Conservation (phyloP, 2,888 invertebrate species). For the Plebejus melissa region DNA sequence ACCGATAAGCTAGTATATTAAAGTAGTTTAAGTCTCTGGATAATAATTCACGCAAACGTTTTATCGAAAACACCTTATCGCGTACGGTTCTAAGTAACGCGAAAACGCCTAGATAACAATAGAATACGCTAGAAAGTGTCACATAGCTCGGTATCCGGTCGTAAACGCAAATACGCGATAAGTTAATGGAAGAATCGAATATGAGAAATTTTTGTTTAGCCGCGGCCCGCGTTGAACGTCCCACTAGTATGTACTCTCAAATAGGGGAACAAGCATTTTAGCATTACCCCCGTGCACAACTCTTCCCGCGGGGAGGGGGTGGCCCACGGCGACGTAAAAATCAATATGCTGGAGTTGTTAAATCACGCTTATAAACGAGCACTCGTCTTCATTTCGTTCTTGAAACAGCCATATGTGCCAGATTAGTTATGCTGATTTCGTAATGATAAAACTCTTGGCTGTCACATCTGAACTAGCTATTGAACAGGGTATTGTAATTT, state of each 20-base stretch:
- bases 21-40: too few relatives aligned
- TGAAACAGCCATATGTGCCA: slow-evolving; percentile 65
- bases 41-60: background rate
- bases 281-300: slow-evolving; percentile 80
- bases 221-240: slow-evolving; percentile 56
- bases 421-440: slow-evolving; percentile 21
- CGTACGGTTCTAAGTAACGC: slow-evolving; percentile 31
- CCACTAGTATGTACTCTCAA: slow-evolving; percentile 78
- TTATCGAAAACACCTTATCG: slow-evolving; percentile 18
- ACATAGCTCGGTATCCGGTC: slow-evolving; percentile 72
- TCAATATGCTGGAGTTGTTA: slow-evolving; percentile 87
- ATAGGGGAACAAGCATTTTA: slow-evolving; percentile 80
- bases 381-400: slow-evolving; percentile 80
- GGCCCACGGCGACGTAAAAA: slow-evolving; percentile 80
- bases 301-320: slow-evolving; percentile 76
- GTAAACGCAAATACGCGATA: slow-evolving; percentile 66
- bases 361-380: slow-evolving; percentile 84
- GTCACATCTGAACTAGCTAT: background rate
- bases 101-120: slow-evolving; percentile 65
- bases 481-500: background rate
- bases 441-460: background rate
- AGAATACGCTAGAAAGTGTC: slow-evolving; percentile 67
- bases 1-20: too few relatives aligned
- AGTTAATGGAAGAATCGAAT: slow-evolving; percentile 51
- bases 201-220: slow-evolving; percentile 49